A percentile compares a stretch with the other conserved stretches of the same genome.
Evolutionary conservation across 2,797 vertebrate genomes (phyloP).

Genomic region (Rhinogobio ventralis): DNA sequence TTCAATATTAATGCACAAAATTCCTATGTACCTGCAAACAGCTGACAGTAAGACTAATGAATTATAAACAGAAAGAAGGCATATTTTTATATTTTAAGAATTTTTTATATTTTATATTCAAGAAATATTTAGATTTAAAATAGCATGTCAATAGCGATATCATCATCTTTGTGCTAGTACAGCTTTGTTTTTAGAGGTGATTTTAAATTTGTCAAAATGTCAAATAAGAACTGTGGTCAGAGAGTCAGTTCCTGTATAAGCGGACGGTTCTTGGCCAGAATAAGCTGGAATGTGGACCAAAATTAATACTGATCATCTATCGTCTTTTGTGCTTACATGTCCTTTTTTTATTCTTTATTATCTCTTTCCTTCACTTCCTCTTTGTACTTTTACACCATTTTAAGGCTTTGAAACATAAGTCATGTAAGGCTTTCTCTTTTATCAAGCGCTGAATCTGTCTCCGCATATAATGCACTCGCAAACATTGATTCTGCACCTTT

Average conservation of each 20-base stretch:
- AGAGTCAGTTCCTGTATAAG: neutral
- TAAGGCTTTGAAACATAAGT: neutral
- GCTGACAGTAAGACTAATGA: neutral
- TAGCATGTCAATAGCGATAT: neutral
- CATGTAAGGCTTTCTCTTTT: neutral
- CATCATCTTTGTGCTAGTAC: neutral
- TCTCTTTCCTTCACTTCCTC: neutral
- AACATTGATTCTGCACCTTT: conserved; percentile 69
- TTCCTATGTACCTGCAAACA: neutral
- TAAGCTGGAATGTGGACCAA: neutral
- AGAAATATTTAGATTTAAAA: neutral
- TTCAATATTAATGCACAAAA: neutral
- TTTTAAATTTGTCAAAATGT: neutral
- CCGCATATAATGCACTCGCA: neutral
- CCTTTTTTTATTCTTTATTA: neutral
- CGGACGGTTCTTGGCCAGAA: neutral
- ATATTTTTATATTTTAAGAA: no score
- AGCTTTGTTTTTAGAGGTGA: neutral
- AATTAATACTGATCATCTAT: no score
- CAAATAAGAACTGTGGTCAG: neutral
- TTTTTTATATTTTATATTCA: no score
- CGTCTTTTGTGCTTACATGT: neutral
- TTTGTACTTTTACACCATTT: neutral
- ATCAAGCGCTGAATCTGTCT: neutral
- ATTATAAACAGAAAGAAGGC: neutral